A percentile compares a stretch with the other conserved stretches of the same genome.
Evolutionary conservation across 64 coral and sea anemone species (phyloP).

Genomic region (Catalaphyllia jardinei): DNA sequence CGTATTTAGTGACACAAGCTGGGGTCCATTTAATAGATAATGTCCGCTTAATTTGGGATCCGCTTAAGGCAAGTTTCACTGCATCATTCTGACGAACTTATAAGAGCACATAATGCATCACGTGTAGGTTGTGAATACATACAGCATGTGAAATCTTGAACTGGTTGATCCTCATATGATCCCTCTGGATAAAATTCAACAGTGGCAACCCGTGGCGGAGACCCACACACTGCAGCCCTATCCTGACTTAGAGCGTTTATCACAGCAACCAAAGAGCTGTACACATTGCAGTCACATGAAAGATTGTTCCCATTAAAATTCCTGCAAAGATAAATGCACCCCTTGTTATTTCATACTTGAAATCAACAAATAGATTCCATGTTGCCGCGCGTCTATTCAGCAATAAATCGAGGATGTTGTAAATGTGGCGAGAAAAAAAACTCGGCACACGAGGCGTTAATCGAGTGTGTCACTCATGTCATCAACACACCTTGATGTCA

Average conservation of each 20-base stretch:
- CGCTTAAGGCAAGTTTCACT: too few relatives aligned
- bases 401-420: too few relatives aligned
- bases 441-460: too few relatives aligned
- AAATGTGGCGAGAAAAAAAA: too few relatives aligned
- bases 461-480: too few relatives aligned
- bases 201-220: conserved; percentile 64
- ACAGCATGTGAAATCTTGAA: conserved; percentile 95
- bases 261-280: conserved; percentile 82
- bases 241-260: conserved; percentile 45
- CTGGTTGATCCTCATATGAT: conserved; percentile 56
- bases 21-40: too few relatives aligned
- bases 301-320: conserved; percentile 67
- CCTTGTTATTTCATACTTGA: not conserved
- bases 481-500: too few relatives aligned
- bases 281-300: conserved; percentile 93
- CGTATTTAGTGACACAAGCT: too few relatives aligned
- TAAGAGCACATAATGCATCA: not conserved
- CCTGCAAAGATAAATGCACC: not conserved
- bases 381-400: too few relatives aligned
- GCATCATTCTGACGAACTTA: too few relatives aligned
- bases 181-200: conserved; percentile 63
- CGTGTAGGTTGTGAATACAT: conserved; percentile 4
- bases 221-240: conserved; percentile 53
- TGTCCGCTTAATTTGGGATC: too few relatives aligned
- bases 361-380: not conserved